Evolutionary conservation across 2,797 vertebrate genomes (phyloP).

Genomic region (Cynodonichthys magdalenae): DNA sequence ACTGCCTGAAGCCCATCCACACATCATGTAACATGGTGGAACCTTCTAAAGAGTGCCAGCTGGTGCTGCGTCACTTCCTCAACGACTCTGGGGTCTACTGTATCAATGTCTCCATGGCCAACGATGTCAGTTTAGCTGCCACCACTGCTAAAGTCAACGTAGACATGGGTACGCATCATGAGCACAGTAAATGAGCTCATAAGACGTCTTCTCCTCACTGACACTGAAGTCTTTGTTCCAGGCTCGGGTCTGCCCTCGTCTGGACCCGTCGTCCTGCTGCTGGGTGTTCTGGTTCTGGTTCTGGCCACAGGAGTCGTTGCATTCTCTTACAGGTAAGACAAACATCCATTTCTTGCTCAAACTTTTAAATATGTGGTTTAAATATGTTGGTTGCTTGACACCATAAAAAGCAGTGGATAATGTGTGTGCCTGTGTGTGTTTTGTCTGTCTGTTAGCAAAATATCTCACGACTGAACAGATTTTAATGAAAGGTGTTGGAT

Average conservation of each 20-base stretch:
- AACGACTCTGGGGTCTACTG: conserved; percentile 89
- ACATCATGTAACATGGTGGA: conserved; percentile 83
- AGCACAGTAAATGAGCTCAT: neutral
- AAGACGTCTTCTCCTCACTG: neutral
- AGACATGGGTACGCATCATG: conserved; percentile 71
- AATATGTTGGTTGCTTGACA: too few species aligned
- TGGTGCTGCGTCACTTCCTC: conserved; percentile 88
- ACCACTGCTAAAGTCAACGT: conserved; percentile 86
- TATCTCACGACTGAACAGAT: too few species aligned
- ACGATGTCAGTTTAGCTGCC: conserved; percentile 86
- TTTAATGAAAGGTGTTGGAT: too few species aligned
- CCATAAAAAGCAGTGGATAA: too few species aligned
- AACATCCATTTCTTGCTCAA: neutral
- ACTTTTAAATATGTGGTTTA: too few species aligned
- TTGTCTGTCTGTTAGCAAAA: too few species aligned
- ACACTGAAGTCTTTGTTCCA: conserved; percentile 35
- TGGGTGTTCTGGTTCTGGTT: conserved; percentile 75
- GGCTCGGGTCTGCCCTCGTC: conserved; percentile 64
- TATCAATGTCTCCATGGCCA: conserved; percentile 91
- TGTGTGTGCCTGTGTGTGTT: too few species aligned
- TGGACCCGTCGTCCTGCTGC: conserved; percentile 63
- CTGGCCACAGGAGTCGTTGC: conserved; percentile 71
- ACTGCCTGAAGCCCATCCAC: conserved; percentile 83
- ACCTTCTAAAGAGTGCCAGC: conserved; percentile 83
- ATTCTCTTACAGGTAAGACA: conserved; percentile 82